Conservation (phyloP, 64 coral and sea anemone species). For the Porites lutea region DNA sequence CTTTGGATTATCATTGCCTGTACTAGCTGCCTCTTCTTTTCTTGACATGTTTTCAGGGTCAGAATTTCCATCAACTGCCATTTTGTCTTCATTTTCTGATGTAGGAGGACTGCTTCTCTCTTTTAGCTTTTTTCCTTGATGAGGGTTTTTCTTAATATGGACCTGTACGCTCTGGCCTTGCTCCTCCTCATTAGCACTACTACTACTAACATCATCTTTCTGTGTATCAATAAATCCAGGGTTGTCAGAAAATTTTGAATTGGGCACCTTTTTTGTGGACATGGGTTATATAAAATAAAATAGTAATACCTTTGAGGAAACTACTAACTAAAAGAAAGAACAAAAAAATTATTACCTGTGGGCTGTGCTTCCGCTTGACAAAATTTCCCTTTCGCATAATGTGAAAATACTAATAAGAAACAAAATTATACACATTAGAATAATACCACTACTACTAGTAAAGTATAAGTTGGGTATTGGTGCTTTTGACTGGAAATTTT, state of each 20-base stretch:
- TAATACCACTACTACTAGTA: neutral
- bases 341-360: neutral
- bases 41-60: neutral
- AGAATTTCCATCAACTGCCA: neutral
- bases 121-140: constrained; percentile 47
- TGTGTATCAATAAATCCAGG: neutral
- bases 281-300: too few relatives aligned
- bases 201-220: neutral
- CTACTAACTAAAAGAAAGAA: too few relatives aligned
- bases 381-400: constrained; percentile 17
- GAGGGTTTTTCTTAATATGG: neutral
- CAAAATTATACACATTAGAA: neutral
- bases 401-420: neutral
- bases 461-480: too few relatives aligned
- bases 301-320: too few relatives aligned
- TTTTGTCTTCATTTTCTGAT: constrained; percentile 37
- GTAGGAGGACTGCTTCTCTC: constrained; percentile 54
- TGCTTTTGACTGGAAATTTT: too few relatives aligned
- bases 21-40: neutral
- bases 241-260: too few relatives aligned
- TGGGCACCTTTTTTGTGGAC: too few relatives aligned
- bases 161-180: neutral
- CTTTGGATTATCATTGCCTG: neutral
- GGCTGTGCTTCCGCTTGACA: constrained; percentile 29
- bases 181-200: constrained; percentile 49